Evolutionary conservation across 2,113 vertebrate genomes (phyloP), one percentile per base, ranked within the genome.

Genomic region (Ictalurus furcatus): DNA sequence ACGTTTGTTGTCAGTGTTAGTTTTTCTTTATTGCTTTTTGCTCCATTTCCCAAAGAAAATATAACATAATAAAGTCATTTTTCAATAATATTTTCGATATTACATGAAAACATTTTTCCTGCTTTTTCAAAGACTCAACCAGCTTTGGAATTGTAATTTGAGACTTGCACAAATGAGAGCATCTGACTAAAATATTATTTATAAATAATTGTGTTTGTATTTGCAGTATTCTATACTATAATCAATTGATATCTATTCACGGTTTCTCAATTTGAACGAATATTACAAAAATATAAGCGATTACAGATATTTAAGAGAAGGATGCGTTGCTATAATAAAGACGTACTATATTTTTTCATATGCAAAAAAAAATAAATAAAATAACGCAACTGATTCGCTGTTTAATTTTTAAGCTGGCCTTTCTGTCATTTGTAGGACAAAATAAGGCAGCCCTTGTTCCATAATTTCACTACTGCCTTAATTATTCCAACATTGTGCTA

Each of bases 401-500:
- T 88, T 92, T 52, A 89, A 93, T 94, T 93, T 91, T 93, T 91
- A 59, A 87, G 92, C 92, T 91, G 88, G 91, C 86, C 88, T 92
- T 93, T 92, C 84, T 90, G 90, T 92, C 86, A 89, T 90, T 76
- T 88, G 85, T 85, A 65, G 82, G 56, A 92, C 93, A 95, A 96
- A 94, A 96, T 95, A 96, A 95, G 95, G 92, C 95, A 95, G 95
- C 95, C 95, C 94, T 96, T 96, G 96, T 97, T 96, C 95, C 96
- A 95, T 96, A 96, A 96, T 97, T 96, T 96, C 93, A 94, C 95
- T 95, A 95, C 96, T 96, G 96, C 96, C 96, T 97, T 98, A 96
- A 97, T 98, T 97, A 96, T 96, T 96, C 96, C 95, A 95, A 95
- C 93, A 97, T 97, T 97, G 97, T 97, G 97, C 97, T 96, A 97